A percentile compares a stretch with the other conserved stretches of the same genome.
Evolutionary conservation across 2,797 vertebrate species (phyloP).

Genomic region (Tokudaia tokunoshimensis): DNA sequence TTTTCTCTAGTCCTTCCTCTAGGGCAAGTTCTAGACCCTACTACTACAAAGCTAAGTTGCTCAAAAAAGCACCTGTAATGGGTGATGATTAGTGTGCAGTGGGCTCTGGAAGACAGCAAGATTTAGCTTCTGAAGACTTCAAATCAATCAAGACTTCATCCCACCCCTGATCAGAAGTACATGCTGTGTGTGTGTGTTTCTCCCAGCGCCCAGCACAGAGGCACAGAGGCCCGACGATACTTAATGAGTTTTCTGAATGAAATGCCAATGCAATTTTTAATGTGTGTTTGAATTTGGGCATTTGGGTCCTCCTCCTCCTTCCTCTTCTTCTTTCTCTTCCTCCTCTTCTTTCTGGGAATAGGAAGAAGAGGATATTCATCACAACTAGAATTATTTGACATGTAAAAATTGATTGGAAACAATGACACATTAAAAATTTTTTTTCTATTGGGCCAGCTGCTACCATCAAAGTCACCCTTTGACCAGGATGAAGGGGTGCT

Average conservation of each 20-base stretch:
- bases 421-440: neutral
- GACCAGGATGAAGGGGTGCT: neutral
- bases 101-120: neutral
- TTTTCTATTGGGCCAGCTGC: neutral
- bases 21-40: neutral
- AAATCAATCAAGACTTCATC: constrained; percentile 1
- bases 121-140: neutral
- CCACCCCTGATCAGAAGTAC: rapidly evolving
- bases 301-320: neutral
- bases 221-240: neutral
- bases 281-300: neutral
- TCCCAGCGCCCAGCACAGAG: neutral
- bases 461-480: neutral
- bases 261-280: neutral
- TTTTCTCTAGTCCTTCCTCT: neutral
- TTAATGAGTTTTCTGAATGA: neutral
- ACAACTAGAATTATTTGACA: neutral
- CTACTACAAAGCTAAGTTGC: neutral
- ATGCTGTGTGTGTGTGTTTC: neutral
- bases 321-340: neutral
- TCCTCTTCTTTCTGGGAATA: neutral
- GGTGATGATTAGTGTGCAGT: no score
- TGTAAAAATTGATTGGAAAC: constrained; percentile 3
- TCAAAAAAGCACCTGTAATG: neutral
- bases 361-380: neutral